phyloP scores from a whole-genome alignment of 2,113 vertebrate species.

The Aegotheles bennettii region DNA sequence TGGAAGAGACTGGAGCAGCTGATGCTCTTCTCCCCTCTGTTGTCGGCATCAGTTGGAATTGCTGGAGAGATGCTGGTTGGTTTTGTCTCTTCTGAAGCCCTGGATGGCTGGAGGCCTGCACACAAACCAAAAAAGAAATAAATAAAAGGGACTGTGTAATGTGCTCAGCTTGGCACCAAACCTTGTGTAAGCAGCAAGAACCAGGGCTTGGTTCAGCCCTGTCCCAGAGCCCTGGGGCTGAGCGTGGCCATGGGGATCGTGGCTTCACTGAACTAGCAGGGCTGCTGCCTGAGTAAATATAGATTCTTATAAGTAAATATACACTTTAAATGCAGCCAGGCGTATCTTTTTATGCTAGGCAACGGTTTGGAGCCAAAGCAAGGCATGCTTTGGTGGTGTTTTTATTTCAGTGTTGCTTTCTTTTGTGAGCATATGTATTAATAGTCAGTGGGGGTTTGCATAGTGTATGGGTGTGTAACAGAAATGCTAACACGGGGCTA shows the following conservation, averaged over 20 bases:
- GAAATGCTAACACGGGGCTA: neutral
- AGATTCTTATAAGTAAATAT: neutral
- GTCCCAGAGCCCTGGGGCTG: neutral
- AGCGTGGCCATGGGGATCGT: neutral
- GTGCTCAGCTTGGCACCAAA: neutral
- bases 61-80: neutral
- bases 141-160: neutral
- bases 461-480: accelerated
- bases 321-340: neutral
- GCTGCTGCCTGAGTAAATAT: neutral
- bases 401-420: neutral
- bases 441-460: neutral
- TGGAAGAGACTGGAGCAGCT: neutral
- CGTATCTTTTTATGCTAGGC: neutral
- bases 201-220: neutral
- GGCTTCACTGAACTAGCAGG: neutral
- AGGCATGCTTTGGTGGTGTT: neutral
- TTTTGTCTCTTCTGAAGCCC: neutral
- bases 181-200: neutral
- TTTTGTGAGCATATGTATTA: neutral
- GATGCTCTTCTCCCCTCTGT: neutral
- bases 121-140: no score
- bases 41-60: neutral
- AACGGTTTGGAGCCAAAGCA: neutral
- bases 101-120: neutral